Evolutionary conservation across 1,140 invertebrate genomes (phyloP).

Genomic region (Tetramorium parvispinum): DNA sequence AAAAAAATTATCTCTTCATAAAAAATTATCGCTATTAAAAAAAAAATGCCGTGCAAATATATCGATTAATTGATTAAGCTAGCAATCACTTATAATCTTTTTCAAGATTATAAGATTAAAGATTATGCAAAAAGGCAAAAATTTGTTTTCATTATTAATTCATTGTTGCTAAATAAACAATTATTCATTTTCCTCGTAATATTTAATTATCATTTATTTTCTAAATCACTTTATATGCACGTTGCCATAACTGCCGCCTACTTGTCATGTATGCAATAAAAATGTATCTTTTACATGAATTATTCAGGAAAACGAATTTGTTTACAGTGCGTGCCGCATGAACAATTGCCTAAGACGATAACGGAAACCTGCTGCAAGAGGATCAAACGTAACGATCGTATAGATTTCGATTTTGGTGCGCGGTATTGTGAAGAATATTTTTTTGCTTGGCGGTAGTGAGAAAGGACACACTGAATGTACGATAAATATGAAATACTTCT

Average conservation of each 20-base stretch:
- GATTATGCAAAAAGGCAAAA: not conserved
- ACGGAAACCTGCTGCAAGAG: not conserved
- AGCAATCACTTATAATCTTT: not conserved
- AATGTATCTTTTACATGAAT: constrained; percentile 27
- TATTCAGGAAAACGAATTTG: constrained; percentile 21
- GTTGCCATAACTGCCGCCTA: too few relatives aligned
- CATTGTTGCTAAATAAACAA: not conserved
- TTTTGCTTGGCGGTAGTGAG: not conserved
- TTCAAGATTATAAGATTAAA: not conserved
- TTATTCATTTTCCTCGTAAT: not conserved
- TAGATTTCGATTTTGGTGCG: not conserved
- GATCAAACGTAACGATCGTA: constrained; percentile 1
- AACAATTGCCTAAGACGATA: not conserved
- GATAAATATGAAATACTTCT: constrained; percentile 12
- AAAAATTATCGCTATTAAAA: not conserved
- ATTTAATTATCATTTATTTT: not conserved
- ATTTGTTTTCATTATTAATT: not conserved
- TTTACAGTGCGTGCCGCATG: not conserved
- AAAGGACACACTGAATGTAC: not conserved
- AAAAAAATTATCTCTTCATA: not conserved
- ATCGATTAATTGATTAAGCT: not conserved
- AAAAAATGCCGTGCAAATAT: not conserved
- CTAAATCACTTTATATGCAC: not conserved
- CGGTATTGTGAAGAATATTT: not conserved
- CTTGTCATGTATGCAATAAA: not conserved